Evolutionary conservation across 2,888 invertebrate genomes (phyloP).

Genomic region (Trissoscelio sp.): DNA sequence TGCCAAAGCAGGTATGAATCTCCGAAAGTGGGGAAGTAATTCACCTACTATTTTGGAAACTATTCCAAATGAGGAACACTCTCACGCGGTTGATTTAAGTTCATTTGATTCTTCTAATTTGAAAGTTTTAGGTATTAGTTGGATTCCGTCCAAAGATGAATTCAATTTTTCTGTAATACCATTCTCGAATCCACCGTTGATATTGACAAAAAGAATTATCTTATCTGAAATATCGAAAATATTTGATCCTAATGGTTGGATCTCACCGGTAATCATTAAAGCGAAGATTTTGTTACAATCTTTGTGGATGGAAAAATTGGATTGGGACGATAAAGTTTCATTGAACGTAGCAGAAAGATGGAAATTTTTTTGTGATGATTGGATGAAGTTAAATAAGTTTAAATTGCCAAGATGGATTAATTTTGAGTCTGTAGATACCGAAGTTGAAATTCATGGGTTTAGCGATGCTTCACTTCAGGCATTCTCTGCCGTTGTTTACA

Average conservation of each 20-base stretch:
- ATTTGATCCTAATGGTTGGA: too few relatives aligned
- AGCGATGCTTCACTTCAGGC: neutral
- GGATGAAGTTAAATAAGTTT: neutral
- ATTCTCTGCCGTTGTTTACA: conserved; percentile 1
- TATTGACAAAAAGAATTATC: neutral
- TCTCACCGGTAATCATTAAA: conserved; percentile 1
- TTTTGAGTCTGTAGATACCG: neutral
- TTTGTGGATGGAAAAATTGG: neutral
- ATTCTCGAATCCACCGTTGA: too few relatives aligned
- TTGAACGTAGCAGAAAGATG: neutral
- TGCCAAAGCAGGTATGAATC: neutral
- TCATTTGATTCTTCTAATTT: neutral
- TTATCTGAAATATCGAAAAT: conserved; percentile 4
- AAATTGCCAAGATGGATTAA: conserved; percentile 1
- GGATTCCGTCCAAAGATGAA: neutral
- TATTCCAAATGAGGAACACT: neutral
- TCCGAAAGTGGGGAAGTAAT: conserved; percentile 18
- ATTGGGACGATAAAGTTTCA: neutral
- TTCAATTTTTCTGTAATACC: too few relatives aligned
- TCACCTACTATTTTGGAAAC: neutral
- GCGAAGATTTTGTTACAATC: neutral
- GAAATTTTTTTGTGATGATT: neutral
- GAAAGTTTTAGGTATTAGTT: neutral
- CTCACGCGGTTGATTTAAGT: neutral
- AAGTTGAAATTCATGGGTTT: neutral